Evolutionary conservation across 2,888 invertebrate species (phyloP).

Genomic region (Monochamus alternatus): DNA sequence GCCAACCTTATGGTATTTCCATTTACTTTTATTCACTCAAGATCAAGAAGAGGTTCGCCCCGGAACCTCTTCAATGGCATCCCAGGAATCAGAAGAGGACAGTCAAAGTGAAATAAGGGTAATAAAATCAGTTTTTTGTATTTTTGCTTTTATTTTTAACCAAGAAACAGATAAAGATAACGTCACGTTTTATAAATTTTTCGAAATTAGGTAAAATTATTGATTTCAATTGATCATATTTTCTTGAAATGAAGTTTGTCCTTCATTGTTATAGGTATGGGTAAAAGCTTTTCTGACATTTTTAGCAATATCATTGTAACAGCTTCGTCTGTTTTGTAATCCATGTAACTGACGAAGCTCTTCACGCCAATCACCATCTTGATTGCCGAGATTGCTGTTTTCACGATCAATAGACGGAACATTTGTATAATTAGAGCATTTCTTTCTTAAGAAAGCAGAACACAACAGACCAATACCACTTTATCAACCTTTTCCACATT

Average conservation of each 20-base stretch:
- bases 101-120: constrained; percentile 4
- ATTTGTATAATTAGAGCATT: not conserved
- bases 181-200: constrained; percentile 1
- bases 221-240: constrained; percentile 7
- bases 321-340: not conserved
- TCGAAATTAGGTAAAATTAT: not conserved
- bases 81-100: constrained; percentile 12
- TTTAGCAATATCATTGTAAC: constrained; percentile 15
- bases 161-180: constrained; percentile 5
- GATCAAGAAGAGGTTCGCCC: constrained; percentile 10
- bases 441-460: not conserved
- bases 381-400: no score
- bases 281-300: constrained; percentile 9
- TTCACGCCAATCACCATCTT: no score
- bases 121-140: not conserved
- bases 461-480: constrained; percentile 3
- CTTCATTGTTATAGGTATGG: constrained; percentile 1
- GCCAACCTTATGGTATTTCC: constrained; percentile 8
- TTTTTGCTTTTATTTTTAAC: constrained; percentile 10
- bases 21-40: no score
- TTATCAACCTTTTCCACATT: not conserved
- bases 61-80: constrained; percentile 2
- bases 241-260: not conserved
- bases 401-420: no score
- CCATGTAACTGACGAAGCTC: no score